phyloP scores from a whole-genome alignment of 1,140 invertebrate genomes.

The Drosophila varians region DNA sequence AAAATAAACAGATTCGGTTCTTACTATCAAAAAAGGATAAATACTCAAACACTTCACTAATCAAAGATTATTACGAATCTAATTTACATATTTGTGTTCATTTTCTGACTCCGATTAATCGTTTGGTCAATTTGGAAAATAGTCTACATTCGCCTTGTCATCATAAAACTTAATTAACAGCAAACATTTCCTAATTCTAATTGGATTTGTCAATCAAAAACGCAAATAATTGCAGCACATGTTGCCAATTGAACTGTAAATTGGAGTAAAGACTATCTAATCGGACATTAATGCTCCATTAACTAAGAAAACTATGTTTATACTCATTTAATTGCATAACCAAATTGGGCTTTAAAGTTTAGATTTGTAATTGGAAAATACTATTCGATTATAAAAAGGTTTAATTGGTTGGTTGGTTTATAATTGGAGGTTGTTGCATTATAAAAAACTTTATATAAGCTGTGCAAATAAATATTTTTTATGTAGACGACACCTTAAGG shows the following conservation, averaged over 20 bases:
- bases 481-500: conserved; percentile 36
- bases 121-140: conserved; percentile 36
- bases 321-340: background rate
- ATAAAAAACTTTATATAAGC: background rate
- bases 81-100: conserved; percentile 52
- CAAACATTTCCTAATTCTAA: conserved; percentile 11
- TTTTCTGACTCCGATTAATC: conserved; percentile 3
- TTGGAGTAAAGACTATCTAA: background rate
- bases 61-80: no score
- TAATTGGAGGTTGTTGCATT: no score
- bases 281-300: background rate
- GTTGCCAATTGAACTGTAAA: background rate
- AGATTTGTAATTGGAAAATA: no score
- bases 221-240: conserved; percentile 12
- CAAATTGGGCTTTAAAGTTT: background rate
- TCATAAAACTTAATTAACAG: conserved; percentile 37
- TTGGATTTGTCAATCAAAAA: conserved; percentile 18
- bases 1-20: background rate
- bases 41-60: background rate
- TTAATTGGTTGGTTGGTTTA: no score
- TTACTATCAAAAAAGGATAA: background rate
- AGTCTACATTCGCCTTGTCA: conserved; percentile 26
- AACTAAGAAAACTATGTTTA: background rate
- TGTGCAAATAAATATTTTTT: conserved; percentile 27
- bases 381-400: no score